Base-by-base conservation (phyloP, 1,140 invertebrate species). In the Sycophila sp. region DNA sequence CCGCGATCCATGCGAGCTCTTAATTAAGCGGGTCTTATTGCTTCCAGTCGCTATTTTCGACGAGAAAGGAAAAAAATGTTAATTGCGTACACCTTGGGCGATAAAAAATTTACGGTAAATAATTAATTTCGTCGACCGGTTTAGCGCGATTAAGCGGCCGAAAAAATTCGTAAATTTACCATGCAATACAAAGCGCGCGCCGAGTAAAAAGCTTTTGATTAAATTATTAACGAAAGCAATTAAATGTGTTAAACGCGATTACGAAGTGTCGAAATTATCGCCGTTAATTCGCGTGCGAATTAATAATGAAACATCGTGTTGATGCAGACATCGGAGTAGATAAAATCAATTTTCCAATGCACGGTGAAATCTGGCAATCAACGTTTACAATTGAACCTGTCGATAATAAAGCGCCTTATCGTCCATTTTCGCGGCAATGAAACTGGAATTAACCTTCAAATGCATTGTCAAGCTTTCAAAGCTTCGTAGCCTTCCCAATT, bases 381-480 rank as follows among this genome's bases (percentile, higher is more conserved):
- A 5, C 22, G 34, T 59, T 59, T 59, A 59, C 56, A 42, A 59
- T 59, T 38, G 34, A 30, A 59, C 4, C 56, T 59, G 56, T 59
- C 56, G 56, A 59, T 59, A 59, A 59, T 59, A 59, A 59, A 59
- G 34, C 56, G 36, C 56, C 36, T 59, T 59, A 42, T 59, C 53
- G 32, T 22, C 15, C 36, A 59, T 59, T 59, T 59, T 59, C 56
- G 56, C 36, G 34, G 36, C 56, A 22, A 40, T 28, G 36, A 59
- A 58, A 59, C 38, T 15, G 34, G 56, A 42, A 59, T 59, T 59
- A 59, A 24, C 17, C 36, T 42, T 30, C 56, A 24, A 59, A 45
- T 15, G 40, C 58, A 30, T 30, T 30, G 38, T 60, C 55, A 28
- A n/a, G 38, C 38, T 60, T 45, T 8, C 7, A 17, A 30, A 60